A percentile compares a stretch with the other conserved stretches of the same genome.
phyloP scores from a whole-genome alignment of 2,113 vertebrate species.

The Macquaria ambigua region DNA sequence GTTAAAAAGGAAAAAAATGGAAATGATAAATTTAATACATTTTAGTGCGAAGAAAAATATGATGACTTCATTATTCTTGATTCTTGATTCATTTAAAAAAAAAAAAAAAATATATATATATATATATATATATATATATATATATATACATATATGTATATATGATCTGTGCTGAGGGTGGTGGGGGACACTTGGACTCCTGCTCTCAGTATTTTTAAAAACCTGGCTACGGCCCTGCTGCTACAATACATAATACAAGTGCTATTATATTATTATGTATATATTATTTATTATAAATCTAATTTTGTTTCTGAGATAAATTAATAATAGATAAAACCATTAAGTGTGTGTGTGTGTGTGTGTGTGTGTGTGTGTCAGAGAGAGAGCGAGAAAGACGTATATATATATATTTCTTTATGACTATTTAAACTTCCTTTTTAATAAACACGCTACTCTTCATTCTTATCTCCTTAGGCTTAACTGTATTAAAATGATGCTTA shows the following conservation, averaged over 20 bases:
- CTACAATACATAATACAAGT: background rate
- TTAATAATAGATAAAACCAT: background rate
- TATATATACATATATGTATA: too few relatives aligned
- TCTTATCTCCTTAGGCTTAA: background rate
- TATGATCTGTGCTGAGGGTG: background rate
- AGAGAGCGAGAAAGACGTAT: background rate
- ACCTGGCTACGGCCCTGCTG: background rate
- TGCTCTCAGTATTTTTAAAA: background rate
- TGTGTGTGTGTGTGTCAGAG: background rate
- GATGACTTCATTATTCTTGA: too few relatives aligned
- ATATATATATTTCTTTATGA: background rate
- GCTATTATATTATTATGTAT: background rate
- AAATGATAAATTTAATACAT: too few relatives aligned
- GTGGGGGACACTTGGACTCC: background rate
- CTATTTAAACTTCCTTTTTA: background rate
- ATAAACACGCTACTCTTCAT: background rate
- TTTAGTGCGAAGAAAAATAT: too few relatives aligned
- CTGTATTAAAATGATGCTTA: background rate
- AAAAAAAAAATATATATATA: too few relatives aligned
- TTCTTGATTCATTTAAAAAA: too few relatives aligned
- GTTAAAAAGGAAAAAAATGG: too few relatives aligned
- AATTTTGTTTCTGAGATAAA: background rate
- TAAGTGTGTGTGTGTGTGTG: background rate
- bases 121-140: too few relatives aligned
- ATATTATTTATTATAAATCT: background rate